phyloP scores from a whole-genome alignment of 2,888 invertebrate species.

The Noctua janthe region DNA sequence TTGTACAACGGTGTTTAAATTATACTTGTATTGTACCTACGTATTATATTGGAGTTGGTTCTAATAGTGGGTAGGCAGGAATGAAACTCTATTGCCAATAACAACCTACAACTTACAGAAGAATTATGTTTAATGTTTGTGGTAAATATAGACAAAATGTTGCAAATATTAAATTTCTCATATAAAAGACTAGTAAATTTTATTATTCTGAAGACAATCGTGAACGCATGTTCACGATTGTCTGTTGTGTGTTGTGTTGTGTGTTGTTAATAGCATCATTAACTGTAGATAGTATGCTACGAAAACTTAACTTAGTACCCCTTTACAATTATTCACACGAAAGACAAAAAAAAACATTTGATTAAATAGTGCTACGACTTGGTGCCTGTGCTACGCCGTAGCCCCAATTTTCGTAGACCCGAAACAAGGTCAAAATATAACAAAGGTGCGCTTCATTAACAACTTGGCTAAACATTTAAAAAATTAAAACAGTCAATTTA shows the following conservation, averaged over 20 bases:
- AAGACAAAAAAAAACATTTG: too few species aligned
- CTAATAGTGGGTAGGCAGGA: constrained; percentile 40
- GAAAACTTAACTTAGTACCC: neutral
- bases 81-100: constrained; percentile 28
- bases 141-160: constrained; percentile 22
- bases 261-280: neutral
- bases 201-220: neutral
- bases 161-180: neutral
- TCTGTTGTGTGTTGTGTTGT: too few species aligned
- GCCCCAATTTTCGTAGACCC: constrained; percentile 39
- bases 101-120: constrained; percentile 20
- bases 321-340: neutral
- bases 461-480: constrained; percentile 17
- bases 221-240: neutral
- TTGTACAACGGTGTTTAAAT: constrained; percentile 58
- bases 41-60: constrained; percentile 45
- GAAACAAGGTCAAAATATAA: constrained; percentile 21
- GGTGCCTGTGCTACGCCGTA: constrained; percentile 46
- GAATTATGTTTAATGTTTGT: constrained; percentile 39
- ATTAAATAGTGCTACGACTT: constrained; percentile 10
- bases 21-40: constrained; percentile 47
- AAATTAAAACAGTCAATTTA: constrained; percentile 19
- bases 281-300: neutral
- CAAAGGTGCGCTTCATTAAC: constrained; percentile 33
- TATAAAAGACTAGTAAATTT: neutral